Conservation (phyloP, 2,888 invertebrate genomes). For the Troides oblongomaculatus region DNA sequence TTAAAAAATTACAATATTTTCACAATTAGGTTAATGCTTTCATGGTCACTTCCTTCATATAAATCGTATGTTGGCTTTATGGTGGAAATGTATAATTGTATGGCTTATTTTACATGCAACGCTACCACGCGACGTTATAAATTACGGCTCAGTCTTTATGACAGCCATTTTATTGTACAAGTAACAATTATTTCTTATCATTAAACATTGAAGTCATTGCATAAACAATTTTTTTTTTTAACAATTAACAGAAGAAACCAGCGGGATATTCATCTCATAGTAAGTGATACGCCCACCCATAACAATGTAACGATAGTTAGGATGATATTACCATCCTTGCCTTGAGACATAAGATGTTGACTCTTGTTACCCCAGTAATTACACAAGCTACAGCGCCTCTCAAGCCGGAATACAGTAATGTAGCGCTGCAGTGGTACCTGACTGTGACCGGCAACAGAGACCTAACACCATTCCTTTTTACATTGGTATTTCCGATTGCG, state of each 20-base stretch:
- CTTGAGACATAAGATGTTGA: too few relatives aligned
- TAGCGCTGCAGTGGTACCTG: too few relatives aligned
- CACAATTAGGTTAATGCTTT: slow-evolving; percentile 25
- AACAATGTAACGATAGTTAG: too few relatives aligned
- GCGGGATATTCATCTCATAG: too few relatives aligned
- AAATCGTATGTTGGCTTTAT: slow-evolving; percentile 28
- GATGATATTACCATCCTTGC: too few relatives aligned
- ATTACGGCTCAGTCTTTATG: slow-evolving; percentile 20
- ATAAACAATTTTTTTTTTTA: background rate
- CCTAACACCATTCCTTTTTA: background rate
- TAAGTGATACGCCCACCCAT: too few relatives aligned
- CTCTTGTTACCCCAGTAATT: too few relatives aligned
- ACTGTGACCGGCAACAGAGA: too few relatives aligned
- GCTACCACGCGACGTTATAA: slow-evolving; percentile 27
- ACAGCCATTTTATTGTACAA: slow-evolving; percentile 24
- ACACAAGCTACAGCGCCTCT: too few relatives aligned
- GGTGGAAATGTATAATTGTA: slow-evolving; percentile 27
- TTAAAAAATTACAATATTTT: slow-evolving; percentile 4
- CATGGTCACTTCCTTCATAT: slow-evolving; percentile 29
- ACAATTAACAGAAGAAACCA: too few relatives aligned
- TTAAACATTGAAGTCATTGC: slow-evolving; percentile 11
- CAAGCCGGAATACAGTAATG: too few relatives aligned
- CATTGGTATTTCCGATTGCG: background rate
- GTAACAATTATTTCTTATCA: slow-evolving; percentile 23
- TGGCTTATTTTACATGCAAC: slow-evolving; percentile 22